Evolutionary conservation across 2,888 invertebrate species (phyloP).

Genomic region (Hecatera dysodea): DNA sequence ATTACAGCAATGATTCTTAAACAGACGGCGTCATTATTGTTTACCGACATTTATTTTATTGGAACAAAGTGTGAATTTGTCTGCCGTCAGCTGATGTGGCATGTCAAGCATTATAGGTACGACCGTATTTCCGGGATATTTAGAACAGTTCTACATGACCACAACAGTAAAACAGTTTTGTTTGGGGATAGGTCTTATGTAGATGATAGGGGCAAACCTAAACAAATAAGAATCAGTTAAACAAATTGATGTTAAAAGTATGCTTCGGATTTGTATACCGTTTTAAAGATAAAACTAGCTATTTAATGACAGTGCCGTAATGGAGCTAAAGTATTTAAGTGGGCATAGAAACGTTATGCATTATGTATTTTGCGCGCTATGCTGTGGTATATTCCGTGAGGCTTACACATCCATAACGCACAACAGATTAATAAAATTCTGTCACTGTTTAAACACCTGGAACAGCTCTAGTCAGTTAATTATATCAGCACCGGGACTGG

Average conservation of each 20-base stretch:
- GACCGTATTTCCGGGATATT: background rate
- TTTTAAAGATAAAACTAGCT: constrained; percentile 38
- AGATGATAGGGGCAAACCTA: background rate
- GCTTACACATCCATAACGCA: constrained; percentile 58
- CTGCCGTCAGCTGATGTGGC: constrained; percentile 3
- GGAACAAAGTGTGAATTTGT: constrained; percentile 12
- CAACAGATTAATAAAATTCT: constrained; percentile 41
- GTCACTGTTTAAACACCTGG: constrained; percentile 41
- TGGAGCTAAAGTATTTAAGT: constrained; percentile 47
- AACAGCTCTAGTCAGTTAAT: constrained; percentile 21
- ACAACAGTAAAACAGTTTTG: background rate
- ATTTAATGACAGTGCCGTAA: constrained; percentile 38
- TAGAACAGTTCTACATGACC: background rate
- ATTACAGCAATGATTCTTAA: constrained; percentile 40
- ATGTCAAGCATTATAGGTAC: background rate
- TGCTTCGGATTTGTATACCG: constrained; percentile 13
- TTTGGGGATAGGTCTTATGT: background rate
- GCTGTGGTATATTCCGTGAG: constrained; percentile 57
- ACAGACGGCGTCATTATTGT: constrained; percentile 33
- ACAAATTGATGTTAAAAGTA: constrained; percentile 9
- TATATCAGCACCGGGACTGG: constrained; percentile 21
- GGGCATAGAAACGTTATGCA: constrained; percentile 69
- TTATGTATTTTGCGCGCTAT: constrained; percentile 66
- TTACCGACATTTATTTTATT: constrained; percentile 28
- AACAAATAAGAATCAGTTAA: background rate